These are phyloP conservation scores for Ectropis crepuscularia DNA, from an alignment of 2,888 invertebrate genomes.

Conservation along the genomic window DNA sequence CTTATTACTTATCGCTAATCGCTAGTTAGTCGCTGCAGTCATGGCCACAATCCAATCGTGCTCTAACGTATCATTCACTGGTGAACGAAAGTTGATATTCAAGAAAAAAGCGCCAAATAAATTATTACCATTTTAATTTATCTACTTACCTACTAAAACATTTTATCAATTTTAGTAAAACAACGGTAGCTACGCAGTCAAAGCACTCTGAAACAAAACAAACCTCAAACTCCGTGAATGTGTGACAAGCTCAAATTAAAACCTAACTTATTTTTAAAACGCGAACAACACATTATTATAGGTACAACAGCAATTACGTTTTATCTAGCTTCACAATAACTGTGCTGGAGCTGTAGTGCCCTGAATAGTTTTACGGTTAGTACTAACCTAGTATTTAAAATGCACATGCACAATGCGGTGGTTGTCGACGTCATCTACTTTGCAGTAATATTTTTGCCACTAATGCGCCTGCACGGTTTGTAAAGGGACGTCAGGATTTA, in stretches of 20 bases:
- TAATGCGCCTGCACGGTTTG: conserved; percentile 79
- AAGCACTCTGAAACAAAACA: too few species aligned
- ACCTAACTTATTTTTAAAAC: conserved; percentile 15
- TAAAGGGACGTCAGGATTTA: conserved; percentile 68
- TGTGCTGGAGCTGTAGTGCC: conserved; percentile 49
- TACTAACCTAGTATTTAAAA: conserved; percentile 79
- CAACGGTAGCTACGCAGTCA: background rate
- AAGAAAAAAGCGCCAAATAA: too few species aligned
- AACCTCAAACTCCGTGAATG: background rate
- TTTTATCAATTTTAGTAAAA: too few species aligned
- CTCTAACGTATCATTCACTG: too few species aligned
- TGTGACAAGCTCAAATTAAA: conserved; percentile 2
- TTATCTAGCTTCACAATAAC: conserved; percentile 29
- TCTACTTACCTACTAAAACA: too few species aligned
- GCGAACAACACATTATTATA: conserved; percentile 22
- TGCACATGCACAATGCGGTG: conserved; percentile 81
- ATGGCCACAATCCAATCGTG: too few species aligned
- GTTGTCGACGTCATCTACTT: conserved; percentile 81
- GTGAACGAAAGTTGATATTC: too few species aligned
- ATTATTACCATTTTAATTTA: too few species aligned
- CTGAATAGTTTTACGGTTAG: conserved; percentile 72
- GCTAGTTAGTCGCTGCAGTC: too few species aligned
- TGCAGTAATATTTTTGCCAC: conserved; percentile 82
- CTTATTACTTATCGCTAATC: too few species aligned
- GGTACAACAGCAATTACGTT: conserved; percentile 26